phyloP scores from a whole-genome alignment of 2,888 invertebrate genomes.

The Hydriomena furcata region DNA sequence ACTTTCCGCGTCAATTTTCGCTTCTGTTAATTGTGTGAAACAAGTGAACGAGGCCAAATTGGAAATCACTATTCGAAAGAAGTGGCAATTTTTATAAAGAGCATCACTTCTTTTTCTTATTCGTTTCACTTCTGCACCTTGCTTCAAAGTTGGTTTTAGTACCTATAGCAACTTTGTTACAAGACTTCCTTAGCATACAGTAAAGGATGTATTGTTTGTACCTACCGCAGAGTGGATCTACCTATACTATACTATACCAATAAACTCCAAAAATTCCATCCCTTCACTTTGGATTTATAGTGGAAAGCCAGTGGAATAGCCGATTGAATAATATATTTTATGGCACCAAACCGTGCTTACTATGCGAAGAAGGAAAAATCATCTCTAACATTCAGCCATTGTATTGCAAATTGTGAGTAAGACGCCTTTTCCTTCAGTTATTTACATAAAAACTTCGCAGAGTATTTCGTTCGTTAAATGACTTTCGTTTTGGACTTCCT shows the following conservation, averaged over 20 bases:
- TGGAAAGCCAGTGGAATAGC: constrained; percentile 70
- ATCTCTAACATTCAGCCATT: constrained; percentile 76
- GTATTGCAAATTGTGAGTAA: constrained; percentile 80
- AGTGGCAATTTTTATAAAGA: too few species aligned
- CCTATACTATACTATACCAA: constrained; percentile 55
- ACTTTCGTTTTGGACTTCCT: constrained; percentile 67
- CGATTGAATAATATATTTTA: constrained; percentile 82
- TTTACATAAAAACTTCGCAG: constrained; percentile 75
- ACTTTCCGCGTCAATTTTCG: constrained; percentile 38
- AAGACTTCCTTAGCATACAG: constrained; percentile 4
- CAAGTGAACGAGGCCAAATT: constrained; percentile 34
- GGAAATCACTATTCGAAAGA: constrained; percentile 35
- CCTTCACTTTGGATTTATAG: constrained; percentile 67
- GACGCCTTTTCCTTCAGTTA: constrained; percentile 71
- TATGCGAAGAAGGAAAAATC: constrained; percentile 78
- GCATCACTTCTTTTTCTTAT: too few species aligned
- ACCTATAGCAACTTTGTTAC: constrained; percentile 1
- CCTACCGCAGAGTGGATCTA: not conserved
- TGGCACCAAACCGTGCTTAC: constrained; percentile 72
- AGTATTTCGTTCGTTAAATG: constrained; percentile 72
- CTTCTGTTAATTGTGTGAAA: constrained; percentile 38
- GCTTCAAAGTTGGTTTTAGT: not conserved
- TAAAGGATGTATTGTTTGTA: not conserved
- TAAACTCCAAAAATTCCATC: constrained; percentile 67
- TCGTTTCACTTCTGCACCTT: too few species aligned